phyloP scores from a whole-genome alignment of 2,797 vertebrate species.

The Nannoperca obscura region DNA sequence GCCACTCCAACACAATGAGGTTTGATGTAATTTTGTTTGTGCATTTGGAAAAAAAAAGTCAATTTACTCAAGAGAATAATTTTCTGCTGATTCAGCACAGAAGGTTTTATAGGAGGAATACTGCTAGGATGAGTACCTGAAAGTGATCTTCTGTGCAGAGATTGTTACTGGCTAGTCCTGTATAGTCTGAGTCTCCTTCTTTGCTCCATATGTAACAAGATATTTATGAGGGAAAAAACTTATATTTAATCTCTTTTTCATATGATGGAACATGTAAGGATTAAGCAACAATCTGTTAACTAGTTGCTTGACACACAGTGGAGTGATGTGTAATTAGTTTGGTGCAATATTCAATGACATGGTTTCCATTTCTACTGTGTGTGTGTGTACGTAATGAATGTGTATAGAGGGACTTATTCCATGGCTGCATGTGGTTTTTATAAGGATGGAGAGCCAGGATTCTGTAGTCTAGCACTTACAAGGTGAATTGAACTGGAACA shows the following conservation, averaged over 20 bases:
- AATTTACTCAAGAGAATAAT: no score
- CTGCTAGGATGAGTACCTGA: neutral
- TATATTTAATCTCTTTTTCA: no score
- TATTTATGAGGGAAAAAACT: no score
- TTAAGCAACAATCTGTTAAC: neutral
- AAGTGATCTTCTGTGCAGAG: neutral
- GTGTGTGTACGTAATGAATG: neutral
- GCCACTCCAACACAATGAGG: neutral
- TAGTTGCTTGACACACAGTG: neutral
- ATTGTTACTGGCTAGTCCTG: neutral
- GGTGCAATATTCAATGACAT: neutral
- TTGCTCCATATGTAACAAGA: no score
- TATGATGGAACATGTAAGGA: neutral
- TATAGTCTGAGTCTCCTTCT: neutral
- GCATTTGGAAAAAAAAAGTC: no score
- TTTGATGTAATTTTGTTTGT: no score
- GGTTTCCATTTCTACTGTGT: neutral
- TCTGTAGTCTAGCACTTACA: neutral
- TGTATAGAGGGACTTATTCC: neutral
- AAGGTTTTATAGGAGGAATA: neutral
- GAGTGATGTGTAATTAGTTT: neutral
- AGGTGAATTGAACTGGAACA: neutral
- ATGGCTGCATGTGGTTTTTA: neutral
- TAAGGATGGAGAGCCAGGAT: neutral
- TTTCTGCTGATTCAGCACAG: neutral